Evolutionary conservation across 1,140 invertebrate species (phyloP).

Genomic region (Pentalonia nigronervosa): DNA sequence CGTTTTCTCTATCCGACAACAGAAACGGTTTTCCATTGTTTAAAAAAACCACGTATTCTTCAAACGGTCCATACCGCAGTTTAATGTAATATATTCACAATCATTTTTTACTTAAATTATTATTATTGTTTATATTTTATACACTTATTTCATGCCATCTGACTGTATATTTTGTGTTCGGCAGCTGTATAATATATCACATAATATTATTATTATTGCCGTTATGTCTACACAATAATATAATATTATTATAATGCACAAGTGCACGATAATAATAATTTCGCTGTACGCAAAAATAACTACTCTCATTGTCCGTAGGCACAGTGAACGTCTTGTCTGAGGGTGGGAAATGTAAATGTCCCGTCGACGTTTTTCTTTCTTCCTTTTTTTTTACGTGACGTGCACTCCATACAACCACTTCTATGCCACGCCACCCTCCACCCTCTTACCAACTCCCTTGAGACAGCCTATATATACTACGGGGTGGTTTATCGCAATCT

Average conservation of each 20-base stretch:
- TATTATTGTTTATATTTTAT: not conserved
- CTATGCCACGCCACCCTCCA: not conserved
- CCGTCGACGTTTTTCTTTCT: slow-evolving; percentile 9
- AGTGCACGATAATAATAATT: not conserved
- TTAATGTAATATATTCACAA: not conserved
- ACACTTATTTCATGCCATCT: not conserved
- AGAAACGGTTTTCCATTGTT: not conserved
- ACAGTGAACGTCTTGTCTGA: not conserved
- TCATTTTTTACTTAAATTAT: not conserved
- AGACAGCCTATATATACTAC: not conserved
- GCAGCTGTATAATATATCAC: not conserved
- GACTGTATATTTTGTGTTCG: not conserved
- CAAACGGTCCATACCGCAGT: not conserved
- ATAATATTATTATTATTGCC: not conserved
- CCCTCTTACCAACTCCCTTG: no score
- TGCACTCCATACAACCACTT: not conserved
- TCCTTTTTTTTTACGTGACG: not conserved
- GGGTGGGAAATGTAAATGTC: not conserved
- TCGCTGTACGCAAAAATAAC: slow-evolving; percentile 9
- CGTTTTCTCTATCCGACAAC: not conserved
- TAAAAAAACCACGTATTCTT: not conserved
- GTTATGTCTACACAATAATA: not conserved
- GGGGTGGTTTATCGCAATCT: not conserved
- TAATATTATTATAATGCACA: not conserved
- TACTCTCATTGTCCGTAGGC: not conserved